A percentile compares a stretch with the other conserved stretches of the same genome.
These are phyloP conservation scores for Atherix ibis DNA, from an alignment of 2,888 invertebrate genomes.

Conservation along the genomic window DNA sequence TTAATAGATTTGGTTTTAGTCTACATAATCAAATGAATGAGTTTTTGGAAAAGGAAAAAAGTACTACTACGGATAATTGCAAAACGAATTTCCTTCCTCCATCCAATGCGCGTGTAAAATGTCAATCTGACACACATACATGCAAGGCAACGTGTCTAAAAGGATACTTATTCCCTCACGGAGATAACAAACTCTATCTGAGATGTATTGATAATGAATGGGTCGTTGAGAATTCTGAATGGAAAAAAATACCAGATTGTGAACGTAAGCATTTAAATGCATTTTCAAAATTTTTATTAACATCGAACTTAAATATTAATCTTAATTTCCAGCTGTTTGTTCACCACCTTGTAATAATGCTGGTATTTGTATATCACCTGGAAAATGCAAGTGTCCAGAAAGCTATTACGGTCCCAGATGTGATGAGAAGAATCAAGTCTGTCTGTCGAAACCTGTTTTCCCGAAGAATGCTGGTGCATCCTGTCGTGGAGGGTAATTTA, in stretches of 20 bases:
- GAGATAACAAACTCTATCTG: slow-evolving; percentile 33
- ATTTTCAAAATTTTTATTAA: background rate
- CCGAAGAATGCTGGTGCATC: slow-evolving; percentile 47
- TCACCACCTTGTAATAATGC: slow-evolving; percentile 60
- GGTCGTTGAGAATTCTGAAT: slow-evolving; percentile 33
- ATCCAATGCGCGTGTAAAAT: slow-evolving; percentile 5
- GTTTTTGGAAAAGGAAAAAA: too few species aligned
- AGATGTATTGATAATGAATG: slow-evolving; percentile 36
- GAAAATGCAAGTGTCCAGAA: slow-evolving; percentile 58
- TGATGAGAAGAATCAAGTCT: slow-evolving; percentile 56
- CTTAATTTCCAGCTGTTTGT: slow-evolving; percentile 48
- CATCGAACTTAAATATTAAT: slow-evolving; percentile 1
- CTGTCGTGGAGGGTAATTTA: slow-evolving; percentile 51
- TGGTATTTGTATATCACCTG: slow-evolving; percentile 61
- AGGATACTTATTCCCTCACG: slow-evolving; percentile 39
- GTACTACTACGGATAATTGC: too few species aligned
- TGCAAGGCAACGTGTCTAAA: slow-evolving; percentile 36
- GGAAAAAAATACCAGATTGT: slow-evolving; percentile 40
- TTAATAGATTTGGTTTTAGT: too few species aligned
- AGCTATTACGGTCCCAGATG: slow-evolving; percentile 58
- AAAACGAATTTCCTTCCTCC: too few species aligned
- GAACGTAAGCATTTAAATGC: slow-evolving; percentile 36
- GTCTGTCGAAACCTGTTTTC: slow-evolving; percentile 46
- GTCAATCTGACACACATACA: slow-evolving; percentile 14
- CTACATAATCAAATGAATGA: too few species aligned